Evolutionary conservation across 2,113 vertebrate genomes (phyloP).

Genomic region (Chaenocephalus aceratus): DNA sequence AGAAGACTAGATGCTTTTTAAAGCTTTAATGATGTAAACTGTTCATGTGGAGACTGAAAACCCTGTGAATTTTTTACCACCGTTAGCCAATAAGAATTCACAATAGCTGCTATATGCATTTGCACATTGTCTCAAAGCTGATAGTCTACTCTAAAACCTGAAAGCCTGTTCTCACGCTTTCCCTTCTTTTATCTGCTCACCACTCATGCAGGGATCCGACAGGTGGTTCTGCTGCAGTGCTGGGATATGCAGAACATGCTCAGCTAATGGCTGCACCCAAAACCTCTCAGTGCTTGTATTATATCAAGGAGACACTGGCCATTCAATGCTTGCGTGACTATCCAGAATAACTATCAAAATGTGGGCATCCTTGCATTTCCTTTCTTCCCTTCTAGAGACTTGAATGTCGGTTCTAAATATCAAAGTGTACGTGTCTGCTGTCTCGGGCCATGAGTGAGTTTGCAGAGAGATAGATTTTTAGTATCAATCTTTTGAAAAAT

Average conservation of each 20-base stretch:
- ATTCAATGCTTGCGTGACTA: background rate
- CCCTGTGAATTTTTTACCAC: background rate
- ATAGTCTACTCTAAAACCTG: conserved; percentile 27
- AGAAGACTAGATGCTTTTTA: background rate
- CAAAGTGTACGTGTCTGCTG: conserved; percentile 12
- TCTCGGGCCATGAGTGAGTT: conserved; percentile 8
- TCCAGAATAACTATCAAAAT: background rate
- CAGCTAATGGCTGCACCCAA: conserved; percentile 21
- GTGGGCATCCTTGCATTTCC: background rate
- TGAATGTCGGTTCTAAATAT: conserved; percentile 14
- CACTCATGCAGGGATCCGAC: conserved; percentile 6
- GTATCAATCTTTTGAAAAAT: conserved; percentile 17
- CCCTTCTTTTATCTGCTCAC: conserved; percentile 24
- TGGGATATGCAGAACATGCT: conserved; percentile 48
- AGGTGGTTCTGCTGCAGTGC: conserved; percentile 25
- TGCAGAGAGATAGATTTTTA: conserved; percentile 13
- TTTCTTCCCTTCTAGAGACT: background rate
- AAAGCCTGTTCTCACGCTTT: conserved; percentile 32
- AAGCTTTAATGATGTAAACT: conserved; percentile 6
- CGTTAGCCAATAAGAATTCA: background rate
- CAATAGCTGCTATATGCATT: conserved; percentile 16
- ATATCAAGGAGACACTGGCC: conserved; percentile 12
- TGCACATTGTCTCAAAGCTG: conserved; percentile 23
- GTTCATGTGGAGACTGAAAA: background rate
- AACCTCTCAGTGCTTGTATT: conserved; percentile 12